A percentile compares a stretch with the other conserved stretches of the same genome.
Conservation (phyloP, 2,797 vertebrate species). For the Monodelphis domestica region DNA sequence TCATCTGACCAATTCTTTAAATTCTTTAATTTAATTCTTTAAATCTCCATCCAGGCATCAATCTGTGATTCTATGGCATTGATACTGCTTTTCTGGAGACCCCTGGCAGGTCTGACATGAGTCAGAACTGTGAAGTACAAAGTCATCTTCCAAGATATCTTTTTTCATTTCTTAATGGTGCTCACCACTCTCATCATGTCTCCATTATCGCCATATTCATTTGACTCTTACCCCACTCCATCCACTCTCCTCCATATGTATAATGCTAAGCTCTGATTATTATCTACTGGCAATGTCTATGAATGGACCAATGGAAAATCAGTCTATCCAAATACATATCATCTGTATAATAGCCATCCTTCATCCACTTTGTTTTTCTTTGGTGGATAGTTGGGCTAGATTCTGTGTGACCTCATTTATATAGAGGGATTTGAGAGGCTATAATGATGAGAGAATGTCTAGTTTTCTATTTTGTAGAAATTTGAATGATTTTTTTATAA, state of each 20-base stretch:
- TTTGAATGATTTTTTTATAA: neutral
- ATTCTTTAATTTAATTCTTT: no score
- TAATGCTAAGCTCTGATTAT: neutral
- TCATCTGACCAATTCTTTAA: no score
- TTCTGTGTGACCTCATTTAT: neutral
- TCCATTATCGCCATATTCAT: neutral
- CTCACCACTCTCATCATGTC: neutral
- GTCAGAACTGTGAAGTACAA: neutral
- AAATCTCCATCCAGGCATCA: neutral
- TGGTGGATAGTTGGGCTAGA: neutral
- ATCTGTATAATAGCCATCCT: neutral
- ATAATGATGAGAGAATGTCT: neutral
- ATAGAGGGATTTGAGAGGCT: neutral
- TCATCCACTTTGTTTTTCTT: neutral
- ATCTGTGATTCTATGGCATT: neutral
- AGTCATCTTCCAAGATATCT: neutral
- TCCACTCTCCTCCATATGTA: neutral
- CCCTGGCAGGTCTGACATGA: neutral
- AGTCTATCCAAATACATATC: neutral
- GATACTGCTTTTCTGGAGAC: neutral
- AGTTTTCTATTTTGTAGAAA: neutral
- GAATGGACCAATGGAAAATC: neutral
- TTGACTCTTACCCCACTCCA: neutral
- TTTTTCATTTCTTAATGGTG: neutral
- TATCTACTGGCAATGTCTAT: neutral